phyloP scores from a whole-genome alignment of 2,888 invertebrate species.

The Erebia ligea region DNA sequence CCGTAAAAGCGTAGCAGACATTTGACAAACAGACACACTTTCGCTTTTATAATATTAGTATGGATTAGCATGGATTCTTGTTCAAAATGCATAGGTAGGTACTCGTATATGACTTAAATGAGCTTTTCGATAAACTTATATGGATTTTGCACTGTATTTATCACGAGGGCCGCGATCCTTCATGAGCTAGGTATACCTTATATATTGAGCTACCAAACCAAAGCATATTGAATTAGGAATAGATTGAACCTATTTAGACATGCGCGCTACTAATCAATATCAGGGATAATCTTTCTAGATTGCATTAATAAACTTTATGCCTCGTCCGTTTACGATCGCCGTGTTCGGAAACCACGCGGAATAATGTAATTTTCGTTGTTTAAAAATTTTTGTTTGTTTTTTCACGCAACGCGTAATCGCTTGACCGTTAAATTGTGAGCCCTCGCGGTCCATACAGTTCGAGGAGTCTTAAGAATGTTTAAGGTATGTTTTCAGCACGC shows the following conservation, averaged over 20 bases:
- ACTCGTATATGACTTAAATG: too few species aligned
- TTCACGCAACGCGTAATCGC: conserved; percentile 40
- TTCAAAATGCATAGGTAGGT: too few species aligned
- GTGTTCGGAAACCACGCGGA: conserved; percentile 47
- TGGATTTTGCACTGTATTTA: too few species aligned
- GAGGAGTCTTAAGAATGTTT: conserved; percentile 27
- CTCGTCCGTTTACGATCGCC: conserved; percentile 51
- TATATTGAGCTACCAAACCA: neutral
- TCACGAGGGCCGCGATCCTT: too few species aligned
- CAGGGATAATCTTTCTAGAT: conserved; percentile 50
- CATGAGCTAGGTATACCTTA: too few species aligned
- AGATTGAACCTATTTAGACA: conserved; percentile 3
- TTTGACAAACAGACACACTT: too few species aligned
- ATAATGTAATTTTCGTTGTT: conserved; percentile 59
- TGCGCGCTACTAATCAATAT: conserved; percentile 6
- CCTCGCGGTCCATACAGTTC: conserved; percentile 35
- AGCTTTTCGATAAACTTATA: too few species aligned
- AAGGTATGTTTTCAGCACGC: conserved; percentile 14
- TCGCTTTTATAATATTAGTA: too few species aligned
- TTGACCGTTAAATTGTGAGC: conserved; percentile 42
- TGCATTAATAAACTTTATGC: conserved; percentile 56
- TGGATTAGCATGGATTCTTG: too few species aligned
- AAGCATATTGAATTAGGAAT: too few species aligned
- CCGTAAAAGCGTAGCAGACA: too few species aligned
- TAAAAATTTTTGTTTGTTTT: conserved; percentile 53